These are phyloP conservation scores for Piaya cayana DNA, from an alignment of 2,113 vertebrate species.

Conservation along the genomic window DNA sequence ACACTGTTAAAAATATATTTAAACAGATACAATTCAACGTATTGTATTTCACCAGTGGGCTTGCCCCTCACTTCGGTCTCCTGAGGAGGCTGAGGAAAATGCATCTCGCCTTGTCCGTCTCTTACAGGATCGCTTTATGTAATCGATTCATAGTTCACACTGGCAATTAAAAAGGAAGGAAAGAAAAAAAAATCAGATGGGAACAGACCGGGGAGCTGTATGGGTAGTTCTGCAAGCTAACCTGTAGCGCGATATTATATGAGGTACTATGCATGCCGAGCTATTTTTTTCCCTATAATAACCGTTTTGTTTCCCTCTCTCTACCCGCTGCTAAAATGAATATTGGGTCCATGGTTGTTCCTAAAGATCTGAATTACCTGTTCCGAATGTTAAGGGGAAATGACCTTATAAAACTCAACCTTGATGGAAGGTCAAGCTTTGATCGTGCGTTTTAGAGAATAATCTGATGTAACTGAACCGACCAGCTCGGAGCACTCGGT, in stretches of 20 bases:
- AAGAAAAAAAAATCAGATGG: constrained; percentile 20
- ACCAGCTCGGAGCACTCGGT: background rate
- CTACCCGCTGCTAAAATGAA: background rate
- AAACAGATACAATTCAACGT: background rate
- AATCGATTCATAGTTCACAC: constrained; percentile 16
- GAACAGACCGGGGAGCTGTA: background rate
- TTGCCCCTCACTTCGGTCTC: background rate
- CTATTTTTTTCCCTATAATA: background rate
- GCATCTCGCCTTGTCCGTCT: background rate
- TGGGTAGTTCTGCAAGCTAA: constrained; percentile 19
- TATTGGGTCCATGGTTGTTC: background rate
- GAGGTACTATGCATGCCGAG: constrained; percentile 64
- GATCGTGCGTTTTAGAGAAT: background rate
- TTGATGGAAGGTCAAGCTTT: background rate
- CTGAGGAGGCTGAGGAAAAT: background rate
- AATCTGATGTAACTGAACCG: background rate
- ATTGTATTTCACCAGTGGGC: background rate
- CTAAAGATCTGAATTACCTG: background rate
- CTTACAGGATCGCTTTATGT: background rate
- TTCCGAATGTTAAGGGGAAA: background rate
- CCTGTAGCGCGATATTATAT: constrained; percentile 46
- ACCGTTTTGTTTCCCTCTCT: background rate
- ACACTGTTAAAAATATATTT: background rate
- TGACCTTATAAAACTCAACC: background rate
- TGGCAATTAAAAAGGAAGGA: constrained; percentile 33